phyloP scores from a whole-genome alignment of 2,888 invertebrate species.

The Tetramorium bicarinatum region DNA sequence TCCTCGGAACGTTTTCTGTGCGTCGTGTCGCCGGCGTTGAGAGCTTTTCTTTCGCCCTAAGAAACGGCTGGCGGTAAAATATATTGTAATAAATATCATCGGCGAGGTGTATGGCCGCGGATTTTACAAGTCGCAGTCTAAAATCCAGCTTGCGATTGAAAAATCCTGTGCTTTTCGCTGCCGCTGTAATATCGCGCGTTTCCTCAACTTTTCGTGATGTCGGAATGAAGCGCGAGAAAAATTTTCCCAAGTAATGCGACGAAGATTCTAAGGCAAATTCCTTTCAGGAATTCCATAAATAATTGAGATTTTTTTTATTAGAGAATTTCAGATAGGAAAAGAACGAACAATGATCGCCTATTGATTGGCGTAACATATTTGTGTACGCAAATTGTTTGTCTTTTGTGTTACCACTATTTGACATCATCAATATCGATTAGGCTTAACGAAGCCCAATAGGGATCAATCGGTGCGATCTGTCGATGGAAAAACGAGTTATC shows the following conservation, averaged over 20 bases:
- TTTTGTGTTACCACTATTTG: background rate
- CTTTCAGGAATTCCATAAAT: background rate
- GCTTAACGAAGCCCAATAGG: conserved; percentile 16
- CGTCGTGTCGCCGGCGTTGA: conserved; percentile 56
- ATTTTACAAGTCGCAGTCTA: conserved; percentile 37
- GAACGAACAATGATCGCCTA: background rate
- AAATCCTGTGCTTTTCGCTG: background rate
- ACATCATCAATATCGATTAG: conserved; percentile 36
- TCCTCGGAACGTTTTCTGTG: conserved; percentile 26
- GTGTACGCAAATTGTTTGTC: conserved; percentile 9
- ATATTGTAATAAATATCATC: conserved; percentile 54
- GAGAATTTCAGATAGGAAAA: background rate
- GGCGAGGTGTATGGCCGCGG: background rate
- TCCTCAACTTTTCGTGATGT: background rate
- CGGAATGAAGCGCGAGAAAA: background rate
- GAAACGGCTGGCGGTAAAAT: conserved; percentile 45
- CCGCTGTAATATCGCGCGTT: background rate
- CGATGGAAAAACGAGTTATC: conserved; percentile 49
- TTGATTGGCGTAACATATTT: background rate
- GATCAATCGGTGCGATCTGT: conserved; percentile 24
- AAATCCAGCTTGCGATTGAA: conserved; percentile 27
- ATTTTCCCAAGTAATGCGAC: background rate
- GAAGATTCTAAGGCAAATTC: background rate
- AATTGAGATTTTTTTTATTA: background rate
- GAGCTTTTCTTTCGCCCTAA: conserved; percentile 40